Base-by-base conservation (phyloP, 2,888 invertebrate species). In the Parnassius smintheus region DNA sequence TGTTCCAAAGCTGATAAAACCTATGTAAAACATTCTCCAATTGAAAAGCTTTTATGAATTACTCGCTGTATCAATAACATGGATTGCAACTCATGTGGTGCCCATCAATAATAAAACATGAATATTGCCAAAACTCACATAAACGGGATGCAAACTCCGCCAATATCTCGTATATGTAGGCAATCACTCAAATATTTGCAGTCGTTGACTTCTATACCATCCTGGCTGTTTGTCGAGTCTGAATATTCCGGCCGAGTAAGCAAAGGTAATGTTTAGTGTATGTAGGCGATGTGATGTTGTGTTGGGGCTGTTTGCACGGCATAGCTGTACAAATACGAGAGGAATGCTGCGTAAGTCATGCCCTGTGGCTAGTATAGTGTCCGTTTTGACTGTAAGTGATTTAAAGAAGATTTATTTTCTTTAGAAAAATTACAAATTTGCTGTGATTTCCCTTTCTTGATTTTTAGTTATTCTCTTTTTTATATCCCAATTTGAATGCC, bases 151-250 rank as follows among this genome's bases (percentile, higher is more conserved):
- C 55, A 50, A 58, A 54, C 56, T 56, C 55, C 50, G 9, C 42
- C 56, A 56, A 46, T 58, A 13, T 49, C 25, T 48, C 49, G 53
- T 58, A 49, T 54, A 72, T 76, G 71, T 72, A 76, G 73, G 79
- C 80, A 77, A 84, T 83, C 81, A 81, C 75, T 83, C 81, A 82
- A 80, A 85, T 81, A 83, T 85, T 86, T 82, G 80, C 79, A 65
- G 60, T 69, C 68, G 69, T 65, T 73, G 73, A 74, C 75, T 75
- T 70, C 68, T 68, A 68, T 75, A 75, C 63, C 74, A 72, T 66
- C 75, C 82, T 77, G 80, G 76, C 77, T 69, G 72, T 72, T 70
- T 71, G 69, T 62, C 46, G 66, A 65, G 64, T 68, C 66, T 68
- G 70, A 72, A 72, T 70, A 69, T 73, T 73, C 70, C 72, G 70